Evolutionary conservation across 2,113 vertebrate species (phyloP).

Genomic region (Panthera uncia): DNA sequence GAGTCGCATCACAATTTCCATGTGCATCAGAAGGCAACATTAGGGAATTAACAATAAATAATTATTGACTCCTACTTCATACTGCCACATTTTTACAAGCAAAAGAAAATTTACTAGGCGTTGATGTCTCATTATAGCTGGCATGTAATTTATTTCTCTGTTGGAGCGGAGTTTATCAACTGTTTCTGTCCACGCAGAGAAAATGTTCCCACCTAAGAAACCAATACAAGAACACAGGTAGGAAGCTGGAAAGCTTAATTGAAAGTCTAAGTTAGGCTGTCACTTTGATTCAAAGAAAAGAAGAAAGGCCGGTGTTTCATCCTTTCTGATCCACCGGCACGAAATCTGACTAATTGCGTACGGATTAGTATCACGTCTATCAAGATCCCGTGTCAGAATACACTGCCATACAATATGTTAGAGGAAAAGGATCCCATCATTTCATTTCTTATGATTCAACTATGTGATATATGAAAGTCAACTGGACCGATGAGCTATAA

Average conservation of each 20-base stretch:
- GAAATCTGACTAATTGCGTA: background rate
- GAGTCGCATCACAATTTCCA: conserved; percentile 62
- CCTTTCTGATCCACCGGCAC: conserved; percentile 20
- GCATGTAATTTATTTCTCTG: conserved; percentile 88
- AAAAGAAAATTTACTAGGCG: conserved; percentile 82
- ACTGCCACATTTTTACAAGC: conserved; percentile 72
- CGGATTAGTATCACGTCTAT: background rate
- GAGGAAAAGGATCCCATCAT: background rate
- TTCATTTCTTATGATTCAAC: background rate
- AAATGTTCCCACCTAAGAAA: conserved; percentile 84
- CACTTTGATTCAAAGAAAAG: conserved; percentile 56
- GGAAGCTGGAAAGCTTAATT: conserved; percentile 83
- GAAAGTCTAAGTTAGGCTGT: conserved; percentile 76
- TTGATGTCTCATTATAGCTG: conserved; percentile 85
- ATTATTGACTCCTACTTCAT: conserved; percentile 79
- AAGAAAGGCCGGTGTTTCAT: background rate
- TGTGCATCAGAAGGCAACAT: conserved; percentile 66
- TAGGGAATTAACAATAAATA: conserved; percentile 85
- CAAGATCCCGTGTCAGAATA: background rate
- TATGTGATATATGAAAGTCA: background rate
- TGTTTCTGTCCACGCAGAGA: conserved; percentile 84
- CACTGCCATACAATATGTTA: background rate
- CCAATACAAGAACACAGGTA: conserved; percentile 82
- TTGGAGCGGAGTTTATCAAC: conserved; percentile 86
- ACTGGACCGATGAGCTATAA: background rate